Conservation (phyloP, 1,140 invertebrate species). For the Halesus radiatus region DNA sequence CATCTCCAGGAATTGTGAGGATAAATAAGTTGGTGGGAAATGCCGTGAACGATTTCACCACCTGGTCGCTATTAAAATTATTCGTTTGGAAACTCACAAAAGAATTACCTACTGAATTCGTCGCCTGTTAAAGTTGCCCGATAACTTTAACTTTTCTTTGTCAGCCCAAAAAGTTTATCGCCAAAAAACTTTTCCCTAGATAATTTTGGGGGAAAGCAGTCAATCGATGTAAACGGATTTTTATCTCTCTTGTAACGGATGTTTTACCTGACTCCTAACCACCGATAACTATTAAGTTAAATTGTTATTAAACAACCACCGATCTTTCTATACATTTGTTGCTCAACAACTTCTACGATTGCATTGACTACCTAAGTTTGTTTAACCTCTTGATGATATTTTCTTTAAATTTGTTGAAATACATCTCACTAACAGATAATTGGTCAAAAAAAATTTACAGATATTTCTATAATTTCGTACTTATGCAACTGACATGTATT, state of each 20-base stretch:
- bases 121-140: constrained; percentile 37
- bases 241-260: background rate
- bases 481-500: too few relatives aligned
- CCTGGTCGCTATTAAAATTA: constrained; percentile 54
- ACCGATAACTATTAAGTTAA: too few relatives aligned
- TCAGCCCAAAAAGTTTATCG: constrained; percentile 43
- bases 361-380: too few relatives aligned
- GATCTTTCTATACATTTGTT: too few relatives aligned
- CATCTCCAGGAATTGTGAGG: constrained; percentile 6
- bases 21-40: constrained; percentile 23
- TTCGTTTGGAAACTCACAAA: constrained; percentile 53
- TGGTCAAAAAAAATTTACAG: too few relatives aligned
- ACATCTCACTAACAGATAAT: too few relatives aligned
- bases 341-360: too few relatives aligned
- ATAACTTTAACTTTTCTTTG: constrained; percentile 54
- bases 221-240: constrained; percentile 40
- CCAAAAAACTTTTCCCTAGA: constrained; percentile 31
- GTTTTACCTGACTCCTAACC: too few relatives aligned
- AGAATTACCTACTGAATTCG: constrained; percentile 54
- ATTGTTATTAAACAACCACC: too few relatives aligned
- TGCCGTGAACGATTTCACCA: constrained; percentile 23
- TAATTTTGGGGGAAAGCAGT: constrained; percentile 40
- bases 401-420: too few relatives aligned
- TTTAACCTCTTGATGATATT: too few relatives aligned
- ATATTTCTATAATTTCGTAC: too few relatives aligned